These are phyloP conservation scores for Melieria crassipennis DNA, from an alignment of 2,888 invertebrate genomes.

Conservation along the genomic window DNA sequence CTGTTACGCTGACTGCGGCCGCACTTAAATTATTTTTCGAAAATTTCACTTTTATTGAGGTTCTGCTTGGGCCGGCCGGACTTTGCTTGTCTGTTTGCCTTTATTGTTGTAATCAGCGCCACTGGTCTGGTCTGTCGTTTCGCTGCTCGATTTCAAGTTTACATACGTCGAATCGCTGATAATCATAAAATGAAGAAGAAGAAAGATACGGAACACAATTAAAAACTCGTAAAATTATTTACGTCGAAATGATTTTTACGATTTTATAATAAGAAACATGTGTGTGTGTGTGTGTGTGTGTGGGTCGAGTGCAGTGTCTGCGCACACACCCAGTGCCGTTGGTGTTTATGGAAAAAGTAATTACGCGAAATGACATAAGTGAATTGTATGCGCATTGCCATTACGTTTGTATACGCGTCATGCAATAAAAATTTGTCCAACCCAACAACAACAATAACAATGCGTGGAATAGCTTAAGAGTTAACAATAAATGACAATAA, in stretches of 20 bases:
- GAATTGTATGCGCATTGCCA: background rate
- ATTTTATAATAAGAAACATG: no score
- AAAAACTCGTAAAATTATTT: slow-evolving; percentile 1
- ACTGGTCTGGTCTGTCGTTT: background rate
- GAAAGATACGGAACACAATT: slow-evolving; percentile 10
- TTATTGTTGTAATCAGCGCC: slow-evolving; percentile 3
- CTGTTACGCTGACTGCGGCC: background rate
- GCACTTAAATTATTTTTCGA: background rate
- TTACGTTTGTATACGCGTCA: background rate
- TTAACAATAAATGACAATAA: no score
- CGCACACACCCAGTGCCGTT: background rate
- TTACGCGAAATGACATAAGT: slow-evolving; percentile 12
- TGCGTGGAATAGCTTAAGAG: background rate
- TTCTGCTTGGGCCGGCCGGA: background rate
- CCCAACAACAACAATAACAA: background rate
- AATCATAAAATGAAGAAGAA: background rate
- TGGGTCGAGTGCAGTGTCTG: no score
- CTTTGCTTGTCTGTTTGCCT: background rate
- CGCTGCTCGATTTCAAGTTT: background rate
- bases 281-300: no score
- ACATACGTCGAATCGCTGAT: background rate
- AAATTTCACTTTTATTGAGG: slow-evolving; percentile 32
- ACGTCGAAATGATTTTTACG: background rate
- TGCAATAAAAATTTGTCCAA: background rate
- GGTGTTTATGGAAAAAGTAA: slow-evolving; percentile 8